Evolutionary conservation across 2,113 vertebrate genomes (phyloP), one percentile per base, ranked within the genome.

Genomic region (Sceloporus tristichus): DNA sequence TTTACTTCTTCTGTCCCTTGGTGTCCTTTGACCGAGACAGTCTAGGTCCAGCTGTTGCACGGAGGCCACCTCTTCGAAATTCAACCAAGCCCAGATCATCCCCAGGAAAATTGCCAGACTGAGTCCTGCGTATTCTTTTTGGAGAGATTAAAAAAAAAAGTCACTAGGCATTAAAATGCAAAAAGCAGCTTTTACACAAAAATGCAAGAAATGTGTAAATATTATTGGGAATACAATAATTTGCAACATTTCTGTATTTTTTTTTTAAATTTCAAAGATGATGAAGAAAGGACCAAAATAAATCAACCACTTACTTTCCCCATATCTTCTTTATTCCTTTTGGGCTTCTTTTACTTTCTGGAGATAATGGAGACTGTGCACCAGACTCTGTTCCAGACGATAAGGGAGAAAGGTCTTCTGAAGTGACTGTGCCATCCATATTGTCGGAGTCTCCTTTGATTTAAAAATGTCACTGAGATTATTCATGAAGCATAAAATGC

Each of bases 261-360:
- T 91, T 68, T 83, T 34, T 5, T 89, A 62, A 59, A 59, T 88
- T 21, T 76, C 2, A 86, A n/a, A 29, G 0, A 82, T 85, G 19
- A n/a, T 5, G 48, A 71, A 53, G 7, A 25, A n/a, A 29, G 29
- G 21, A 5, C 70, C 0, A 2, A 4, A 10, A n/a, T 18, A 53
- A 85, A 56, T n/a, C 3, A n/a, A 59, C 27, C 82, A 96, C 98
- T 98, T 97, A 99, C 99, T 98, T 99, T 94, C 98, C 99, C 98
- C 98, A 99, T 90, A 99, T 98, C 94, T 98, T 99, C 95, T 96
- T 98, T 94, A 99, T 98, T 92, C 98, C 99, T 95, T 98, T 98
- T 92, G 98, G 98, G 85, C 97, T 99, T 95, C 98, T 99, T 92
- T 97, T 97, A 90, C 96, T 97, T 91, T 99, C 98, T 80, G 98